A percentile compares a stretch with the other conserved stretches of the same genome.
phyloP scores from a whole-genome alignment of 2,797 vertebrate genomes.

The Tamandua tetradactyla region DNA sequence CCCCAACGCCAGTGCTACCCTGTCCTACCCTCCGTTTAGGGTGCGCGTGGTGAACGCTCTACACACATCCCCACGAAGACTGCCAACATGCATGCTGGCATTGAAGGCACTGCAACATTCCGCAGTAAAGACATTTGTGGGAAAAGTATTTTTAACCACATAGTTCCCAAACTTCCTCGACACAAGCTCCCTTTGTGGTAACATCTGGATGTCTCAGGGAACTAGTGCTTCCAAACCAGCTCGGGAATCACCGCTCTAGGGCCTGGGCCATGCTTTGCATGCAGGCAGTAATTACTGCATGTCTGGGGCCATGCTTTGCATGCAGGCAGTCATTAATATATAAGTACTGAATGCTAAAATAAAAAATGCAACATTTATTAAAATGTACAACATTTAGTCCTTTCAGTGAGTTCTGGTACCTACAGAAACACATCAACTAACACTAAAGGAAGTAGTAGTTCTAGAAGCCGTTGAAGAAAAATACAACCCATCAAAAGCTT shows the following conservation, averaged over 20 bases:
- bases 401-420: not conserved
- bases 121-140: not conserved
- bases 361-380: not conserved
- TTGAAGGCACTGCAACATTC: not conserved
- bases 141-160: not conserved
- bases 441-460: not conserved
- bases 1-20: conserved; percentile 1
- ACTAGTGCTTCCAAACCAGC: not conserved
- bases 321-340: not conserved
- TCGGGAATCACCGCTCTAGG: not conserved
- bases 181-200: not conserved
- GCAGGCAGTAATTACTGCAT: not conserved
- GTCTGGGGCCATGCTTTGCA: not conserved
- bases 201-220: not conserved
- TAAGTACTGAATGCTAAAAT: not conserved
- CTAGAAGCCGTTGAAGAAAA: not conserved
- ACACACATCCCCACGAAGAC: not conserved
- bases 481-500: not conserved
- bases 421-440: not conserved
- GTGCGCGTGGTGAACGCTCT: not conserved
- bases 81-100: not conserved
- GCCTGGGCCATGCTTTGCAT: not conserved
- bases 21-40: not conserved
- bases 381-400: not conserved
- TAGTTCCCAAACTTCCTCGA: conserved; percentile 46